Conservation (phyloP, 2,797 vertebrate genomes). For the Knipowitschia caucasica region DNA sequence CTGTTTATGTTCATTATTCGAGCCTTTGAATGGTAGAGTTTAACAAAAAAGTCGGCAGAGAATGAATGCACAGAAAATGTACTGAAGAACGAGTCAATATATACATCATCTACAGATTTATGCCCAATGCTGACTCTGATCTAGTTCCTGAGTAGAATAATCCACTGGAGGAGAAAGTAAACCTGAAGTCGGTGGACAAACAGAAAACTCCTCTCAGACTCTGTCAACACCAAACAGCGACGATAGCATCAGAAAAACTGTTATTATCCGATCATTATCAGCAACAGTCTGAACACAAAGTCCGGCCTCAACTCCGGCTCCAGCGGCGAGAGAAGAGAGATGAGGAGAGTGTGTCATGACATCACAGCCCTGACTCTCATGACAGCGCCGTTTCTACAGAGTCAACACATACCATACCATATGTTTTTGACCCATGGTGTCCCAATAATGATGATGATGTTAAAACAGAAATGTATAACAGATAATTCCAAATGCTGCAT, state of each 20-base stretch:
- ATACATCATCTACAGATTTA: no score
- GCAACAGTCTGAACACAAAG: conserved; percentile 17
- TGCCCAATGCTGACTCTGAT: neutral
- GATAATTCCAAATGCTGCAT: no score
- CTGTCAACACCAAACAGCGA: conserved; percentile 28
- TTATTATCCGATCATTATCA: conserved; percentile 23
- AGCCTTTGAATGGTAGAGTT: no score
- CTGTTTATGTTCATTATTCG: no score
- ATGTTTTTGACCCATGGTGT: no score
- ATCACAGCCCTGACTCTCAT: neutral
- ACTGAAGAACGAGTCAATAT: no score
- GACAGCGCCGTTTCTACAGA: conserved; percentile 2
- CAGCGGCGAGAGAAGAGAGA: conserved; percentile 19
- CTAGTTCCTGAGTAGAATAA: neutral
- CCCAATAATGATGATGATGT: no score
- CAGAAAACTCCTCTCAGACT: conserved; percentile 14
- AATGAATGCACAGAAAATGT: no score
- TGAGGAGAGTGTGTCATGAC: conserved; percentile 10
- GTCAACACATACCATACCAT: no score
- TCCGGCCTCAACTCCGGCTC: neutral
- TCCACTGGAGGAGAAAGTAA: neutral
- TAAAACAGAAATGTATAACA: no score
- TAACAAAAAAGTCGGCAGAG: no score
- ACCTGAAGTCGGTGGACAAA: conserved; percentile 4
- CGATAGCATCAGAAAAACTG: conserved; percentile 23